These are phyloP conservation scores for Charadrius vociferus DNA, from an alignment of 2,113 vertebrate genomes.

Conservation along the genomic window DNA sequence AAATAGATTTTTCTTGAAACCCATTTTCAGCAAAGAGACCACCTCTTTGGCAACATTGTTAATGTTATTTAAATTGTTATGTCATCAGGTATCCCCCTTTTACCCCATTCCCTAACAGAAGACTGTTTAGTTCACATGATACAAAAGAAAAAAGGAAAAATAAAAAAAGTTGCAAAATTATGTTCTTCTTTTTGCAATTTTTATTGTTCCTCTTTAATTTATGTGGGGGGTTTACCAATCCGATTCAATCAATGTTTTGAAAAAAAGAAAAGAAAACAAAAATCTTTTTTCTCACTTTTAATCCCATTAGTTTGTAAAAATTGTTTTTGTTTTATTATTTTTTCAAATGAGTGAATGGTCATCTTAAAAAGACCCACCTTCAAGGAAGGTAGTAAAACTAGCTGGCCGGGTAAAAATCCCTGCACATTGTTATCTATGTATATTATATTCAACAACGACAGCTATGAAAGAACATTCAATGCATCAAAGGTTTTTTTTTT, in stretches of 20 bases:
- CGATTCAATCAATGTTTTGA: conserved; percentile 83
- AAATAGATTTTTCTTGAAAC: conserved; percentile 99
- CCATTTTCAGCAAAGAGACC: conserved; percentile 99
- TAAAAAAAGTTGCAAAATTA: conserved; percentile 90
- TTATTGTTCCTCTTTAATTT: conserved; percentile 89
- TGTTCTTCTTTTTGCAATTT: conserved; percentile 82
- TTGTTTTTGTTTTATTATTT: conserved; percentile 82
- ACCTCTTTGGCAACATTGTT: conserved; percentile 99
- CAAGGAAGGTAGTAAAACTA: conserved; percentile 97
- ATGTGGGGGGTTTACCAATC: conserved; percentile 84
- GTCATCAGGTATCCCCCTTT: conserved; percentile 97
- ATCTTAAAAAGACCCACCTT: conserved; percentile 96
- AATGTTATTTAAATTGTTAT: conserved; percentile 97
- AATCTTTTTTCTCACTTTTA: conserved; percentile 78
- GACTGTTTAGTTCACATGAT: conserved; percentile 97
- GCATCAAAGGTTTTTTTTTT: conserved; percentile 88
- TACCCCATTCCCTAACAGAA: conserved; percentile 94
- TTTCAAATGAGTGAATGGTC: conserved; percentile 88
- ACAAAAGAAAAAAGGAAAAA: conserved; percentile 89
- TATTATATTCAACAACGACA: conserved; percentile 90
- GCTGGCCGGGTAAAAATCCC: conserved; percentile 91
- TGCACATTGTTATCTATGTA: conserved; percentile 89
- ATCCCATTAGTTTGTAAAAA: conserved; percentile 85
- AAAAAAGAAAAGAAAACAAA: conserved; percentile 79
- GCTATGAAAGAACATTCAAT: conserved; percentile 92